Evolutionary conservation across 2,113 vertebrate species (phyloP).

Genomic region (Nyctibius bracteatus): DNA sequence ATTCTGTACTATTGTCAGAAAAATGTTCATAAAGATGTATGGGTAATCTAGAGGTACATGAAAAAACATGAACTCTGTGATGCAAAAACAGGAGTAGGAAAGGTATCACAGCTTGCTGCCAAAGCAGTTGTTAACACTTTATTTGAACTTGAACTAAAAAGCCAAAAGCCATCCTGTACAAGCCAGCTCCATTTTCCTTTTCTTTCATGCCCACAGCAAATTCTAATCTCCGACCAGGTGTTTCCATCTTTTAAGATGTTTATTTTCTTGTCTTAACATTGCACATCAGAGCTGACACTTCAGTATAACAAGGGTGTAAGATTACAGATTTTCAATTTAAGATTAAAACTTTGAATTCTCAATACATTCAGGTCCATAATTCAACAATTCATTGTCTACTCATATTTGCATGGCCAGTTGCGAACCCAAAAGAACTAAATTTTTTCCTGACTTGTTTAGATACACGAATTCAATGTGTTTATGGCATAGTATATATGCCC

Average conservation of each 20-base stretch:
- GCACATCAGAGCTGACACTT: background rate
- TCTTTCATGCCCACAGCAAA: background rate
- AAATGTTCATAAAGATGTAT: background rate
- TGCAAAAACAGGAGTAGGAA: background rate
- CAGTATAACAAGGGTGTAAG: background rate
- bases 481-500: background rate
- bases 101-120: background rate
- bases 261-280: background rate
- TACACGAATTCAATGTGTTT: background rate
- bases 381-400: background rate
- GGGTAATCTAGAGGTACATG: background rate
- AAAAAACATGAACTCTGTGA: background rate
- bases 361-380: background rate
- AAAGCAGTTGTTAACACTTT: background rate
- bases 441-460: background rate
- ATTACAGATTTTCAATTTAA: background rate
- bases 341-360: background rate
- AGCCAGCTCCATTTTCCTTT: background rate
- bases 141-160: background rate
- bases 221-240: background rate
- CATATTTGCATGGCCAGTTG: background rate
- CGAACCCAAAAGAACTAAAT: background rate
- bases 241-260: background rate
- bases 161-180: background rate
- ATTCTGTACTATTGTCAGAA: background rate